These are phyloP conservation scores for Pleuronectes platessa DNA, from an alignment of 2,113 vertebrate species.

Conservation along the genomic window DNA sequence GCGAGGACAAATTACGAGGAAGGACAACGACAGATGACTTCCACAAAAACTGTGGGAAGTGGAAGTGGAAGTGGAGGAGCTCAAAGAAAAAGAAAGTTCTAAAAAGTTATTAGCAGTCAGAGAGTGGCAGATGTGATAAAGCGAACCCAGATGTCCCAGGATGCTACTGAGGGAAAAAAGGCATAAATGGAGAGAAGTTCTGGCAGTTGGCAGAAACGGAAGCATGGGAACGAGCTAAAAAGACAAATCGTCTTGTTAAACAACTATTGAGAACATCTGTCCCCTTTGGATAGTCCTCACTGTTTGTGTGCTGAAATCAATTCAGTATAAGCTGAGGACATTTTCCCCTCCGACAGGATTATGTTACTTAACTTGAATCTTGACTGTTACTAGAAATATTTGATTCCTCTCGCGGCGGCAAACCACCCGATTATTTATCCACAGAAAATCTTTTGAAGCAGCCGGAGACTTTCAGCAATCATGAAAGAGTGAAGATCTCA, in stretches of 20 bases:
- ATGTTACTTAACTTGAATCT: no score
- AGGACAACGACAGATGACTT: neutral
- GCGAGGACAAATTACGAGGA: neutral
- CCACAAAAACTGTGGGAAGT: neutral
- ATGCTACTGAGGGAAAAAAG: neutral
- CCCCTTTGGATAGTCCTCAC: no score
- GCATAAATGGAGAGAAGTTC: no score
- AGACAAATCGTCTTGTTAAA: no score
- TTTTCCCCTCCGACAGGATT: no score
- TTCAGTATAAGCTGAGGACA: no score
- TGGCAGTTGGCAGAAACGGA: no score
- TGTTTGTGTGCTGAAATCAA: no score
- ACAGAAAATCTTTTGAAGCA: neutral
- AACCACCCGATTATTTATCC: neutral
- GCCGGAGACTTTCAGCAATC: neutral
- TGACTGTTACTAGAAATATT: no score
- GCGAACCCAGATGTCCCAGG: neutral
- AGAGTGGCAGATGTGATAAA: slow-evolving; percentile 7
- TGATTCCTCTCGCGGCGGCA: neutral
- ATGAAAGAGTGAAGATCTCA: neutral
- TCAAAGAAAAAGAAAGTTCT: neutral
- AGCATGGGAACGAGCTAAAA: no score
- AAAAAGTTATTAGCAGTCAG: neutral
- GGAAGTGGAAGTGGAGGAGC: no score
- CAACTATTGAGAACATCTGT: no score